Base-by-base conservation (phyloP, 2,797 vertebrate genomes). In the Odontamblyopus lacepedii region DNA sequence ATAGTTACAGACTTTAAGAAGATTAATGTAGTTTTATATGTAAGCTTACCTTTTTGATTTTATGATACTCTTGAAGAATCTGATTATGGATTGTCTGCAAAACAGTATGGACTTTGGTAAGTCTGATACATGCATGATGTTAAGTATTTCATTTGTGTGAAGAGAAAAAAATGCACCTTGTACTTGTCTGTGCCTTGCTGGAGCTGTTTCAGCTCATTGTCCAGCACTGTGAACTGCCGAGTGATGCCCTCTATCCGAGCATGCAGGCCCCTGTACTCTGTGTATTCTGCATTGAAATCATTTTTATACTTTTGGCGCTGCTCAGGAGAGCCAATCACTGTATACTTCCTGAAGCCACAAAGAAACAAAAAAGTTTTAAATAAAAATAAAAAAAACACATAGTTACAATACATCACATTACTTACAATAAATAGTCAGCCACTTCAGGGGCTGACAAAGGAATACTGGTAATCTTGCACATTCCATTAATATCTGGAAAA, bases 231-330 rank as follows among this genome's bases (percentile, higher is more conserved):
- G 88, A 99, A 99, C 44, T 96, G 96, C 3, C 96, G 94, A 0
- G 98, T 99, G 92, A 99, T 95, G 85, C 95, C 83, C 92, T 99
- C 98, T 74, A 99, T 99, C 77, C 97, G 94, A 5, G 97, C 94
- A 3, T 99, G 97, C 77, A 99, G 83, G 75, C 93, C 95, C 15
- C 98, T 89, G 93, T 99, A 99, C 89, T 99, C 97, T 9, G 73
- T 96, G 87, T 99, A 99, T 69, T 99, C 98, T 0, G 95, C 89
- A 0, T 99, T 99, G 91, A 99, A 99, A 89, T 99, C 97, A 0
- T 95, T 99, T 70, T 99, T 99, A 91, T 98, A 99, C 84, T 88
- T 95, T 90, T 99, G 98, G 23, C 98, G 96, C 85, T 99, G 97
- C 89, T 99, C 98, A 0, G 88, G 93, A 19, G 96, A 96, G 66